phyloP scores from a whole-genome alignment of 2,113 vertebrate genomes.

The Holacanthus passer region DNA sequence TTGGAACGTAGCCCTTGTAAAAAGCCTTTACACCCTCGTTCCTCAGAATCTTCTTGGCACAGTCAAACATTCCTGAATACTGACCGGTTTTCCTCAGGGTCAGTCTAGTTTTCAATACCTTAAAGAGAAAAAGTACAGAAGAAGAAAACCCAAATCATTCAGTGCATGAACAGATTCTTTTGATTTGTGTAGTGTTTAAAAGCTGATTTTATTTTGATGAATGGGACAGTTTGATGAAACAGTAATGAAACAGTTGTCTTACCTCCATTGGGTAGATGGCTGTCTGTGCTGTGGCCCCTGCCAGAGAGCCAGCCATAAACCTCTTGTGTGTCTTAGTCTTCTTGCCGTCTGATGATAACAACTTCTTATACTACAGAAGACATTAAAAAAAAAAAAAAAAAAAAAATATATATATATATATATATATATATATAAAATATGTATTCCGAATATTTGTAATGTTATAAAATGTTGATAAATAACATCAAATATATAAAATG shows the following conservation, averaged over 20 bases:
- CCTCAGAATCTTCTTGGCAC: conserved; percentile 92
- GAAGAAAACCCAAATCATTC: neutral
- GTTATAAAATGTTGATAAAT: neutral
- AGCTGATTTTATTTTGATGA: neutral
- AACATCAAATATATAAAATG: too few species aligned
- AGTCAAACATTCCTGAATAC: conserved; percentile 92
- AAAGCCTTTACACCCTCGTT: conserved; percentile 91
- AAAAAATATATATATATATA: too few species aligned
- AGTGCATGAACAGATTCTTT: neutral
- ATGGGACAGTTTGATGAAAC: neutral
- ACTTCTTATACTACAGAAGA: conserved; percentile 94
- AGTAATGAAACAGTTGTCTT: conserved; percentile 29
- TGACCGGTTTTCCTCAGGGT: conserved; percentile 95
- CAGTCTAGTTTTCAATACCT: conserved; percentile 96
- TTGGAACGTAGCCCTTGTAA: conserved; percentile 95
- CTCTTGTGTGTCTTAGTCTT: conserved; percentile 89
- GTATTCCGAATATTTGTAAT: neutral
- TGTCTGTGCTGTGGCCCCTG: conserved; percentile 95
- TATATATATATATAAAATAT: too few species aligned
- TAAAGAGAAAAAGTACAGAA: conserved; percentile 29
- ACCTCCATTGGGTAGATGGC: conserved; percentile 99
- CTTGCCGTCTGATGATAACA: conserved; percentile 88
- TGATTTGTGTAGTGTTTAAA: neutral
- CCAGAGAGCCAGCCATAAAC: conserved; percentile 94
- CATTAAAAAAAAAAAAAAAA: too few species aligned